phyloP scores from a whole-genome alignment of 2,888 invertebrate genomes.

The Troides aeacus region DNA sequence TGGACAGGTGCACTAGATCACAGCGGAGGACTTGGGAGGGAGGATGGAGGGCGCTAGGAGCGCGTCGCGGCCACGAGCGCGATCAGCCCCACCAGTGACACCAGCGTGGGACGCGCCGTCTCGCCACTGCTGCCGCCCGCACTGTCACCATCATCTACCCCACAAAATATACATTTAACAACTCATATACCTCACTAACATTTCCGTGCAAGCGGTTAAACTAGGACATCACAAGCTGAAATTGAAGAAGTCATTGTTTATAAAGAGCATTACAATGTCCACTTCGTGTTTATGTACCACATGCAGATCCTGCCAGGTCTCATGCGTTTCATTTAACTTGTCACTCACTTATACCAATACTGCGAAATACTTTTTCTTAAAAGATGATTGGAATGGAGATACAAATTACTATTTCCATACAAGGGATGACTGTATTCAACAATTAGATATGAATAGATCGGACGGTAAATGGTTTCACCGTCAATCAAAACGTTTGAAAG shows the following conservation, averaged over 20 bases:
- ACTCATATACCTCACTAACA: neutral
- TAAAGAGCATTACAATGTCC: neutral
- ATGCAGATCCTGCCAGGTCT: neutral
- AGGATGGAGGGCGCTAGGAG: constrained; percentile 38
- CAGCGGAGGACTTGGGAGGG: constrained; percentile 59
- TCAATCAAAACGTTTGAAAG: neutral
- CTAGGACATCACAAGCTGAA: neutral
- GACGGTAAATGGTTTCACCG: neutral
- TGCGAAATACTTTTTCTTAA: neutral
- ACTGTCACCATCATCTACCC: constrained; percentile 43
- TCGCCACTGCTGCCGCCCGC: constrained; percentile 43
- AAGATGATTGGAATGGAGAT: neutral
- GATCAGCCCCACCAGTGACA: constrained; percentile 16
- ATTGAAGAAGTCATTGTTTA: neutral
- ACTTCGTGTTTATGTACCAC: neutral
- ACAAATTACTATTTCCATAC: too few species aligned
- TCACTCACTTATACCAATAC: neutral
- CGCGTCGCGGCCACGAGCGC: constrained; percentile 32
- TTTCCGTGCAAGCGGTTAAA: neutral
- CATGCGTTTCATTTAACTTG: neutral
- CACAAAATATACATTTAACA: constrained; percentile 26
- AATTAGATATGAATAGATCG: neutral
- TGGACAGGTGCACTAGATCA: constrained; percentile 65
- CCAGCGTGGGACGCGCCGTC: constrained; percentile 30
- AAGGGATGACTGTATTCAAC: too few species aligned